A percentile compares a stretch with the other conserved stretches of the same genome.
Conservation (phyloP, 2,113 vertebrate species). For the Steatornis caripensis region DNA sequence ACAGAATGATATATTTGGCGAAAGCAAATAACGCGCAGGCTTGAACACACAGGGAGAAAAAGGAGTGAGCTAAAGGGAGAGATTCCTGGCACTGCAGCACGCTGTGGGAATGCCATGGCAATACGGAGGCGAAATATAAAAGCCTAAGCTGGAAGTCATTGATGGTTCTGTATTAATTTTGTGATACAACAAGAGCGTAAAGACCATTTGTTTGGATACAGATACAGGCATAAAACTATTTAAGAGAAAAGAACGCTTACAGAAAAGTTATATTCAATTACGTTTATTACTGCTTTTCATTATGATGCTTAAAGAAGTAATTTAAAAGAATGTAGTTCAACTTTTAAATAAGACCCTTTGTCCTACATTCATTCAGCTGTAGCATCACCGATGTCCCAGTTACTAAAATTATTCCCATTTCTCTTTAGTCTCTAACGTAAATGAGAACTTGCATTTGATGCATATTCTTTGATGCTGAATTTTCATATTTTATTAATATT, state of each 20-base stretch:
- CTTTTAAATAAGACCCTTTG: background rate
- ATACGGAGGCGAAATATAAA: background rate
- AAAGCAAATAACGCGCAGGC: background rate
- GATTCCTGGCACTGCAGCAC: background rate
- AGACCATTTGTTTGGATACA: background rate
- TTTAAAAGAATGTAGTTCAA: background rate
- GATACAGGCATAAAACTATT: background rate
- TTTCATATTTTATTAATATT: conserved; percentile 23
- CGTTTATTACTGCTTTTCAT: background rate
- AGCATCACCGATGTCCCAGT: background rate
- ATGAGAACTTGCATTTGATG: conserved; percentile 22
- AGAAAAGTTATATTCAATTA: background rate
- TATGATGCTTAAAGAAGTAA: background rate
- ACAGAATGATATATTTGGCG: background rate
- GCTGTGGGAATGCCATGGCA: conserved; percentile 19
- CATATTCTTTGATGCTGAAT: conserved; percentile 22
- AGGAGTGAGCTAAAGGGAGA: background rate
- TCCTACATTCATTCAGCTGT: background rate
- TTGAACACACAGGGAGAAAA: conserved; percentile 34
- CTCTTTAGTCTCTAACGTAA: conserved; percentile 23
- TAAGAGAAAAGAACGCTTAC: background rate
- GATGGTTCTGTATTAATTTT: background rate
- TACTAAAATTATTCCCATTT: conserved; percentile 33
- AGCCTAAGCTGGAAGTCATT: background rate
- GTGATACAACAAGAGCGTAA: background rate